Evolutionary conservation across 2,888 invertebrate species (phyloP).

Genomic region (Apocheima hispidaria): DNA sequence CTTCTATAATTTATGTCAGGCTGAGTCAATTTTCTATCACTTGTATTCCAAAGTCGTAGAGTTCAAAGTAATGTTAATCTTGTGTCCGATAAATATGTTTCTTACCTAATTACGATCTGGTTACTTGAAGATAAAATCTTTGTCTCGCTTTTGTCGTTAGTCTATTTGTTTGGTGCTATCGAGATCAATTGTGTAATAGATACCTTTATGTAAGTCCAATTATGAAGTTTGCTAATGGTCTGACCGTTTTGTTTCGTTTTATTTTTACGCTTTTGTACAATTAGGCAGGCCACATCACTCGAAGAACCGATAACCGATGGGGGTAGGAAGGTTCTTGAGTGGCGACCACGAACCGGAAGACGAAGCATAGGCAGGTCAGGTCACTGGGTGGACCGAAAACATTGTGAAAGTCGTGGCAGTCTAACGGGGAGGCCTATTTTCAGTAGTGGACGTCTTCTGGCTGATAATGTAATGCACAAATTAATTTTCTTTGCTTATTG

Average conservation of each 20-base stretch:
- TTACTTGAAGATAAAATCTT: constrained; percentile 69
- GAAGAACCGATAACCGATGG: no score
- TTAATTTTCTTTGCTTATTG: no score
- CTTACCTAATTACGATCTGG: constrained; percentile 60
- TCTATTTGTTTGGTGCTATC: constrained; percentile 73
- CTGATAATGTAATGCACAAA: no score
- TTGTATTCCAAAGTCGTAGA: constrained; percentile 20
- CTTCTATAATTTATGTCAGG: constrained; percentile 63
- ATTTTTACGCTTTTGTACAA: background rate
- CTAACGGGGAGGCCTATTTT: no score
- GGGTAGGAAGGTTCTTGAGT: no score
- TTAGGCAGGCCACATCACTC: no score
- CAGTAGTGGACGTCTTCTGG: no score
- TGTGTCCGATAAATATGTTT: constrained; percentile 12
- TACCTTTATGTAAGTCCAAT: constrained; percentile 59
- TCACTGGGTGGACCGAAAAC: no score
- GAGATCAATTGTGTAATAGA: constrained; percentile 69
- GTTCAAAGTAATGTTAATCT: constrained; percentile 4
- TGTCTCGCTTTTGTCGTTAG: constrained; percentile 61
- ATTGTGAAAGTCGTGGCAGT: no score
- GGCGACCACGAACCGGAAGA: no score
- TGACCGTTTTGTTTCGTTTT: background rate
- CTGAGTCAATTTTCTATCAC: constrained; percentile 44
- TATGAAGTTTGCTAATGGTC: constrained; percentile 40
- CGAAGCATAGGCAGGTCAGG: no score